phyloP scores from a whole-genome alignment of 2,797 vertebrate species.

The Lutjanus campechanus region DNA sequence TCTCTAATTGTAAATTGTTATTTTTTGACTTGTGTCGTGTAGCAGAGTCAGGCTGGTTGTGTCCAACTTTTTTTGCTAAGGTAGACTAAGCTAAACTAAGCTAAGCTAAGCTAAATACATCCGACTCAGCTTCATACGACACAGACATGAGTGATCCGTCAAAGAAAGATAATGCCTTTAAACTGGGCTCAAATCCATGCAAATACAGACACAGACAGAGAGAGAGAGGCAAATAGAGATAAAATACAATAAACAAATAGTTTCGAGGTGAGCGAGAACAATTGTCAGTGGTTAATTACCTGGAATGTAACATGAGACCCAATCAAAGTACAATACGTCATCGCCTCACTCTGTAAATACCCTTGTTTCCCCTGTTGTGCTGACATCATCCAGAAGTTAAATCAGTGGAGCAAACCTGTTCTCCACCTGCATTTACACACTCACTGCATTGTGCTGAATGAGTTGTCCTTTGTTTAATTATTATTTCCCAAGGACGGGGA shows the following conservation, averaged over 20 bases:
- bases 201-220: background rate
- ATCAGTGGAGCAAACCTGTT: slow-evolving; percentile 66
- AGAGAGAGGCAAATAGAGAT: background rate
- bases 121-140: background rate
- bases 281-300: slow-evolving; percentile 51
- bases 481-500: slow-evolving; percentile 74
- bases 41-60: background rate
- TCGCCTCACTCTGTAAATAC: slow-evolving; percentile 56
- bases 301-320: slow-evolving; percentile 54
- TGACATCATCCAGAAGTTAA: slow-evolving; percentile 65
- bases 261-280: slow-evolving; percentile 39
- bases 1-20: too few relatives aligned
- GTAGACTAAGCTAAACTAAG: background rate
- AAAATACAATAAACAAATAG: slow-evolving; percentile 34
- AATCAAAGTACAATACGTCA: slow-evolving; percentile 55
- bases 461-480: slow-evolving; percentile 80
- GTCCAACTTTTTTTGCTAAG: too few relatives aligned
- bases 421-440: slow-evolving; percentile 74
- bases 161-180: slow-evolving; percentile 15
- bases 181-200: slow-evolving; percentile 18
- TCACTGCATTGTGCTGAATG: slow-evolving; percentile 68
- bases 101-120: slow-evolving; percentile 7
- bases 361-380: slow-evolving; percentile 61
- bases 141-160: background rate
- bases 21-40: too few relatives aligned